phyloP scores from a whole-genome alignment of 2,888 invertebrate species.

The Mythimna ferrago region DNA sequence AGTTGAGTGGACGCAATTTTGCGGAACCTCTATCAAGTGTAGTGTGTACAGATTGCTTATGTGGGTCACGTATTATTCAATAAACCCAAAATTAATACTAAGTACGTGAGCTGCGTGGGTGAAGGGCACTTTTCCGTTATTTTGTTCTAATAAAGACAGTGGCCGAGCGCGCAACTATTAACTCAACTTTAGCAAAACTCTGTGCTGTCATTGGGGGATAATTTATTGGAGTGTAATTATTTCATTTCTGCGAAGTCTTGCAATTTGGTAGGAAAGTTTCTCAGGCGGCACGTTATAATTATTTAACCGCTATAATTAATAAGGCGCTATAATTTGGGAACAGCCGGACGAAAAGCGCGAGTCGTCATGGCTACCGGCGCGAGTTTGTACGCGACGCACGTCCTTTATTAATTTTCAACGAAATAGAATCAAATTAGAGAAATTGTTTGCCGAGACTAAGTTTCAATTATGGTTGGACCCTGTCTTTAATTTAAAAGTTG shows the following conservation, averaged over 20 bases:
- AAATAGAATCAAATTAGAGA: constrained; percentile 80
- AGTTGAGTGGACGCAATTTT: constrained; percentile 79
- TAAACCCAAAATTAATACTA: constrained; percentile 88
- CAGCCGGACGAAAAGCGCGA: constrained; percentile 72
- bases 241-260: constrained; percentile 67
- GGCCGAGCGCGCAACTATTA: constrained; percentile 68
- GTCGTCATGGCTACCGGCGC: constrained; percentile 68
- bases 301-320: constrained; percentile 81
- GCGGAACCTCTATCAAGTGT: constrained; percentile 75
- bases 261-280: constrained; percentile 66
- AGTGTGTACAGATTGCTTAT: constrained; percentile 75
- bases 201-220: constrained; percentile 57
- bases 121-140: constrained; percentile 78
- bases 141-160: constrained; percentile 79
- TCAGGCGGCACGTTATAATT: constrained; percentile 66
- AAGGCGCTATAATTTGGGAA: constrained; percentile 76
- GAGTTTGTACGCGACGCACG: constrained; percentile 73
- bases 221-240: constrained; percentile 70
- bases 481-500: constrained; percentile 52
- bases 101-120: constrained; percentile 79
- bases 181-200: constrained; percentile 67
- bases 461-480: constrained; percentile 61
- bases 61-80: constrained; percentile 88
- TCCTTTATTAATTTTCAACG: constrained; percentile 80
- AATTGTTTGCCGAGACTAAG: constrained; percentile 71